Base-by-base conservation (phyloP, 2,888 invertebrate species). In the Mactromeris polynyma region DNA sequence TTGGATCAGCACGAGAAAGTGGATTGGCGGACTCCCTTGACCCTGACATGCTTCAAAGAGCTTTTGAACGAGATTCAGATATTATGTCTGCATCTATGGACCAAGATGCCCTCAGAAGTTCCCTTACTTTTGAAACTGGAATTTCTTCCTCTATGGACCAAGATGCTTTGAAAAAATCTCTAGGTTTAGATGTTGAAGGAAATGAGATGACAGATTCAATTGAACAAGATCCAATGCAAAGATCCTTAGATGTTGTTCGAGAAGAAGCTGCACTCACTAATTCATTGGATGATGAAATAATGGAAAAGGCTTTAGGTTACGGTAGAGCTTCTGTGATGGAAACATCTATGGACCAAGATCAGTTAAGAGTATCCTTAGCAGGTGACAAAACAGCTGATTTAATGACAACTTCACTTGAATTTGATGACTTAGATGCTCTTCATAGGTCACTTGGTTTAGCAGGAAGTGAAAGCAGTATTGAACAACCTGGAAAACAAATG, bases 361-460 rank as follows among this genome's bases (percentile, higher is more conserved):
- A 81, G 21, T 83, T 92, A 9, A 89, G 80, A 87, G 86, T 83
- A 58, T 88, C 90, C n/a, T 64, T 92, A 77, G 92, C 90, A 14
- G 80, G 85, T 36, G 89, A 85, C 46, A 89, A 88, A 83, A 86
- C 87, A 51, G 89, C 85, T 40, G 92, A 92, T 87, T 31, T 92
- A 77, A 86, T 92, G 90, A 90, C 92, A 82, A 90, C 89, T 26
- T 88, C 90, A 1, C 81, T 92, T 38, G 89, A 92, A 38, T 88
- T 90, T 86, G 92, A 92, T 86, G 91, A 91, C 54, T 84, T 91
- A 77, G 89, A 90, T 90, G 90, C 90, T 31, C 77, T 92, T n/a
- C 92, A 92, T 80, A 83, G 90, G 78, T 92, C 92, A 42, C 83
- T 92, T 21, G 92, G 92, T 14, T 79, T 92, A 79, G 92, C 92